Evolutionary conservation across 2,888 invertebrate species (phyloP).

Genomic region (Rosalia funebris): DNA sequence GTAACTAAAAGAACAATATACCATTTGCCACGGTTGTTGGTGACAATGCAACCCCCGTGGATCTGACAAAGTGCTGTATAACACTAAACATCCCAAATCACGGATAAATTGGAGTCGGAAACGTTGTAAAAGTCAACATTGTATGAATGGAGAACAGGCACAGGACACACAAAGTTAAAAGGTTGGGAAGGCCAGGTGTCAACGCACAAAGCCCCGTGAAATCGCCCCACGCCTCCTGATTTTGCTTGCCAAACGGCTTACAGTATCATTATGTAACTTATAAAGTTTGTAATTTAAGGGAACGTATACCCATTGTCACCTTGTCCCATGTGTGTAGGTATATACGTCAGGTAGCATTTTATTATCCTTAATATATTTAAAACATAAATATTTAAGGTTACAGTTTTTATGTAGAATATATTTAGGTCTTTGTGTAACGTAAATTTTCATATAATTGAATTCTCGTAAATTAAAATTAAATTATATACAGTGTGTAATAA

Average conservation of each 20-base stretch:
- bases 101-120: slow-evolving; percentile 54
- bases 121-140: slow-evolving; percentile 53
- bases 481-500: too few species aligned
- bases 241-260: slow-evolving; percentile 25
- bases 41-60: slow-evolving; percentile 37
- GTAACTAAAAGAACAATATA: slow-evolving; percentile 32
- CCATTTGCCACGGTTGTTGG: slow-evolving; percentile 34
- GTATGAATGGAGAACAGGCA: slow-evolving; percentile 47
- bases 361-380: not conserved
- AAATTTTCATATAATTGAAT: too few species aligned
- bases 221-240: slow-evolving; percentile 56
- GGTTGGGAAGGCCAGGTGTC: slow-evolving; percentile 64
- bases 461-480: too few species aligned
- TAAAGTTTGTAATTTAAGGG: slow-evolving; percentile 4
- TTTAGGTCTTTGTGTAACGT: too few species aligned
- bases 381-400: too few species aligned
- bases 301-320: slow-evolving; percentile 3
- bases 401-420: too few species aligned
- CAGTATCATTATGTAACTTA: slow-evolving; percentile 27
- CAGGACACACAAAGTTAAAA: slow-evolving; percentile 54
- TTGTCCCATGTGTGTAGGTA: not conserved
- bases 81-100: slow-evolving; percentile 48
- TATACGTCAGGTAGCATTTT: not conserved
- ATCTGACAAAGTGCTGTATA: slow-evolving; percentile 30
- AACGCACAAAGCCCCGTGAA: slow-evolving; percentile 59